Evolutionary conservation across 2,888 invertebrate genomes (phyloP).

Genomic region (Anthrax anthrax): DNA sequence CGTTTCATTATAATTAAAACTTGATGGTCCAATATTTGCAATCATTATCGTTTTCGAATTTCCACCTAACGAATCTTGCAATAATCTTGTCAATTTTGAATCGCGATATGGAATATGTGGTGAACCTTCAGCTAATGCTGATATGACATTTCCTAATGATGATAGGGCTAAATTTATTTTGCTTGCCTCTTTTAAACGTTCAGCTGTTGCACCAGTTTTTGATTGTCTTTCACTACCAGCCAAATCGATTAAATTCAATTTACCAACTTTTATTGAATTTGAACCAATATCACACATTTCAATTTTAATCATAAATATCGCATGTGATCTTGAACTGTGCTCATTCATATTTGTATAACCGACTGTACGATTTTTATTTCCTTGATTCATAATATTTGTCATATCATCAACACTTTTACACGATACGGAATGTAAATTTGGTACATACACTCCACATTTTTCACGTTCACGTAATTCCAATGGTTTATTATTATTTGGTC

Average conservation of each 20-base stretch:
- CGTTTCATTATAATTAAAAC: slow-evolving; percentile 96
- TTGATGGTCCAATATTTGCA: slow-evolving; percentile 95
- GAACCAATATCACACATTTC: slow-evolving; percentile 73
- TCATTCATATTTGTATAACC: slow-evolving; percentile 97
- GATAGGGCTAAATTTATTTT: slow-evolving; percentile 95
- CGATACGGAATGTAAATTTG: slow-evolving; percentile 85
- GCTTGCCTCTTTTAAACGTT: slow-evolving; percentile 86
- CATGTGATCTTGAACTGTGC: slow-evolving; percentile 94
- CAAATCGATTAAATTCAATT: slow-evolving; percentile 92
- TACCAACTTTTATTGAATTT: slow-evolving; percentile 59
- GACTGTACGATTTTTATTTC: slow-evolving; percentile 88
- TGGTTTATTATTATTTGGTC: slow-evolving; percentile 37
- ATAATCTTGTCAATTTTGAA: slow-evolving; percentile 86
- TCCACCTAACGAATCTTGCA: slow-evolving; percentile 96
- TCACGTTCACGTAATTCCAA: slow-evolving; percentile 52
- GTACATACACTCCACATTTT: slow-evolving; percentile 79
- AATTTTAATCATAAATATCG: slow-evolving; percentile 94
- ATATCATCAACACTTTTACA: slow-evolving; percentile 92
- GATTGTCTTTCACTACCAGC: slow-evolving; percentile 96
- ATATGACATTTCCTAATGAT: slow-evolving; percentile 96
- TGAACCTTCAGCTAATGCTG: slow-evolving; percentile 87
- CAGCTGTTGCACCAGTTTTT: slow-evolving; percentile 91
- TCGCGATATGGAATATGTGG: slow-evolving; percentile 95
- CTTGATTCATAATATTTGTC: slow-evolving; percentile 81
- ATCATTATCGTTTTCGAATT: slow-evolving; percentile 99